phyloP scores from a whole-genome alignment of 2,888 invertebrate species.

The Xylota sylvarum region DNA sequence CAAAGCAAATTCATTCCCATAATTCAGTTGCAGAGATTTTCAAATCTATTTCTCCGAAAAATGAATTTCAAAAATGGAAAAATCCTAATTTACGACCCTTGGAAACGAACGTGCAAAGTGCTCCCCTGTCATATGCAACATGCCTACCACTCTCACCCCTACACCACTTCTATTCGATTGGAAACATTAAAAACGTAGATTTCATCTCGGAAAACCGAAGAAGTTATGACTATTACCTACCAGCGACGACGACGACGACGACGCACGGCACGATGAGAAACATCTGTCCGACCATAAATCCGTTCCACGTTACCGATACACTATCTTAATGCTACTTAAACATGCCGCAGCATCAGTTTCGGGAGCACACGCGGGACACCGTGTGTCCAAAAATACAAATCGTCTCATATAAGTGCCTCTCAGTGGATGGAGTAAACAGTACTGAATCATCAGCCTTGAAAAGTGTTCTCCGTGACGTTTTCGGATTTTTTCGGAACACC shows the following conservation, averaged over 20 bases:
- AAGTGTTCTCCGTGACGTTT: conserved; percentile 57
- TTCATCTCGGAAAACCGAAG: conserved; percentile 41
- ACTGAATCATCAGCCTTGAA: conserved; percentile 63
- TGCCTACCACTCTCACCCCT: conserved; percentile 23
- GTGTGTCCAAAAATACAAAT: conserved; percentile 71
- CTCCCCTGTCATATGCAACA: conserved; percentile 1
- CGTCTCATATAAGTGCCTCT: conserved; percentile 60
- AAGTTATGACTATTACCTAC: conserved; percentile 67
- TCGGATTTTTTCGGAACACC: conserved; percentile 23
- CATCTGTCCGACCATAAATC: conserved; percentile 74
- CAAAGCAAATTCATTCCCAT: conserved; percentile 63
- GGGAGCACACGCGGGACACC: conserved; percentile 38
- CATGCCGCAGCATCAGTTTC: conserved; percentile 58
- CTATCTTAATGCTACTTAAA: conserved; percentile 53
- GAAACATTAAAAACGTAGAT: conserved; percentile 63
- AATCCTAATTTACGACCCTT: conserved; percentile 70
- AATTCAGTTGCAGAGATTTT: conserved; percentile 65
- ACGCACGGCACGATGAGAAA: conserved; percentile 58
- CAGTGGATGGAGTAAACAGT: not conserved
- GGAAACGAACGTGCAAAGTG: conserved; percentile 51
- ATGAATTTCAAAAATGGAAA: conserved; percentile 66
- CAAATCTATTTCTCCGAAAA: conserved; percentile 60
- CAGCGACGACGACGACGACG: not conserved
- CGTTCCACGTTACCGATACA: conserved; percentile 54
- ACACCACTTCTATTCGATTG: conserved; percentile 53